Conservation (phyloP, 2,888 invertebrate genomes). For the Syrphus vitripennis region DNA sequence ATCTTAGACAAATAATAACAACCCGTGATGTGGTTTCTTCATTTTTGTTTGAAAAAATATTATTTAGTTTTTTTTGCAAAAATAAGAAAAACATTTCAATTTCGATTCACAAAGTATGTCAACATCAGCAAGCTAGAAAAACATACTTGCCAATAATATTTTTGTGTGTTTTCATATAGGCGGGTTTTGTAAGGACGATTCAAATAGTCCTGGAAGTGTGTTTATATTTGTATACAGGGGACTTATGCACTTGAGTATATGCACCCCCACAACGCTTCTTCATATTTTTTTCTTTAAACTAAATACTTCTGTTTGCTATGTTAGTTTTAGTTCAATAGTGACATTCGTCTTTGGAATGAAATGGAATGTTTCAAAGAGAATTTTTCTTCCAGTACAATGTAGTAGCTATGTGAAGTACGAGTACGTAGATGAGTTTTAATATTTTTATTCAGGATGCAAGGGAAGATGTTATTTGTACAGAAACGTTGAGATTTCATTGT, state of each 20-base stretch:
- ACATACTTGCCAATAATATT: not conserved
- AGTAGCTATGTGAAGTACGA: not conserved
- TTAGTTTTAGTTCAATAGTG: conserved; percentile 29
- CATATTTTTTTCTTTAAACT: not conserved
- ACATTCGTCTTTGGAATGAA: conserved; percentile 14
- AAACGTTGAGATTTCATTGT: too few species aligned
- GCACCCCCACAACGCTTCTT: not conserved
- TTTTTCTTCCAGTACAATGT: not conserved
- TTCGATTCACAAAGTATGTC: conserved; percentile 69
- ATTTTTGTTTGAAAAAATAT: conserved; percentile 46
- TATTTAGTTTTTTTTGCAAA: not conserved
- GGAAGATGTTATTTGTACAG: not conserved
- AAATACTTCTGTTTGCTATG: conserved; percentile 24
- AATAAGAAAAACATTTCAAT: conserved; percentile 56
- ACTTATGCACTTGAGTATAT: conserved; percentile 24
- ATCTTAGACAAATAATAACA: conserved; percentile 52
- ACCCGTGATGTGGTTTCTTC: conserved; percentile 41
- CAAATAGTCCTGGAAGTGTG: conserved; percentile 41
- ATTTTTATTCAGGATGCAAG: not conserved
- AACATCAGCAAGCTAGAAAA: conserved; percentile 58
- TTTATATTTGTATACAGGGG: not conserved
- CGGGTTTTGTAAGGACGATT: conserved; percentile 29
- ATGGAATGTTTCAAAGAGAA: conserved; percentile 24
- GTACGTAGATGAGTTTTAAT: not conserved
- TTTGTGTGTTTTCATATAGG: conserved; percentile 10